Conservation (phyloP, 1,140 invertebrate species). For the Hesperophylax magnus region DNA sequence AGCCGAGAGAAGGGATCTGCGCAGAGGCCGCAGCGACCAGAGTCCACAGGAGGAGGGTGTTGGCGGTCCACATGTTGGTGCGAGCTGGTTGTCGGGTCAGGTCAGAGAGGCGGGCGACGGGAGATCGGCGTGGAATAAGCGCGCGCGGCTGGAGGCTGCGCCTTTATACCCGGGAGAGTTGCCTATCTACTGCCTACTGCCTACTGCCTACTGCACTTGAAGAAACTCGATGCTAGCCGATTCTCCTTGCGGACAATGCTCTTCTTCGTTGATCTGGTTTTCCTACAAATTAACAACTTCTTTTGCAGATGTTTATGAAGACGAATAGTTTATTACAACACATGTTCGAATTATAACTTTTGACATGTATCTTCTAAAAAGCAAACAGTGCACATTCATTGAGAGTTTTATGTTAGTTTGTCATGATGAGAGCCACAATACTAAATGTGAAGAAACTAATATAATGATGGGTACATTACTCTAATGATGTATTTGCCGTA, state of each 20-base stretch:
- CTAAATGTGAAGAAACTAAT: no score
- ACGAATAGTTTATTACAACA: neutral
- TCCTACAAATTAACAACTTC: neutral
- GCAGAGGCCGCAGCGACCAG: slow-evolving; percentile 63
- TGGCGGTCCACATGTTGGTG: slow-evolving; percentile 63
- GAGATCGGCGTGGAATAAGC: slow-evolving; percentile 25
- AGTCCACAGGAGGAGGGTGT: slow-evolving; percentile 61
- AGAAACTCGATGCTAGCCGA: no score
- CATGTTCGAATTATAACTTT: no score
- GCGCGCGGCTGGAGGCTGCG: slow-evolving; percentile 4
- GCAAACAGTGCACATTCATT: no score
- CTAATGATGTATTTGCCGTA: no score
- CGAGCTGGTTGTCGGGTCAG: neutral
- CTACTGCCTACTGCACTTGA: no score
- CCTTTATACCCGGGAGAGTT: slow-evolving; percentile 43
- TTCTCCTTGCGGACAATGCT: slow-evolving; percentile 9
- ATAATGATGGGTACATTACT: no score
- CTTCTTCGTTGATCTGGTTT: neutral
- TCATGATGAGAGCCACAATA: no score
- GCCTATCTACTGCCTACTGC: neutral
- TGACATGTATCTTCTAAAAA: no score
- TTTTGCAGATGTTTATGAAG: neutral
- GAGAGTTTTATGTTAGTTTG: no score
- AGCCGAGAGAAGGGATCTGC: slow-evolving; percentile 68
- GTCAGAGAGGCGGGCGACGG: neutral